Percentiles rank a stretch among this genome's conserved stretches.
Conservation (phyloP, 1,140 invertebrate genomes). For the Plectrocnemia conspersa region DNA sequence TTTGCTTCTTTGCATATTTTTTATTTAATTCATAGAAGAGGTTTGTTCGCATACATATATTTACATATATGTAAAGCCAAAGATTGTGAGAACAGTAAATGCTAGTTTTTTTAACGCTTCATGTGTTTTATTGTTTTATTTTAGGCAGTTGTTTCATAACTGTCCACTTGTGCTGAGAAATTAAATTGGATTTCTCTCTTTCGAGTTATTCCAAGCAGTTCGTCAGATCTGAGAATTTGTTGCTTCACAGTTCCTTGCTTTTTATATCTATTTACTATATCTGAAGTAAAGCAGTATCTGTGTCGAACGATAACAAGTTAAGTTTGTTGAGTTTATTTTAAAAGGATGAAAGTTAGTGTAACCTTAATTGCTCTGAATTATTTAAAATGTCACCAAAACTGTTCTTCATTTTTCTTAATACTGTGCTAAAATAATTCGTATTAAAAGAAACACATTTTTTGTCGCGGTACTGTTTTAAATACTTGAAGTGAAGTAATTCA, state of each 20-base stretch:
- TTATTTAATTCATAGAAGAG: too few species aligned
- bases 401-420: conserved; percentile 6
- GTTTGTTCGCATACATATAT: too few species aligned
- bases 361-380: conserved; percentile 37
- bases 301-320: conserved; percentile 17
- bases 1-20: too few species aligned
- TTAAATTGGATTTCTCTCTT: too few species aligned
- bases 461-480: conserved; percentile 9
- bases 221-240: conserved; percentile 5
- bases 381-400: conserved; percentile 23
- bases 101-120: too few species aligned
- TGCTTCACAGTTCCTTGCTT: conserved; percentile 7
- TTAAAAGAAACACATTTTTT: conserved; percentile 5
- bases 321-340: conserved; percentile 35
- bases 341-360: conserved; percentile 38
- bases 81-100: too few species aligned
- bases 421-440: conserved; percentile 1
- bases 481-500: conserved; percentile 4
- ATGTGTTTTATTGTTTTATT: too few species aligned
- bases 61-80: too few species aligned
- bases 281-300: conserved; percentile 8
- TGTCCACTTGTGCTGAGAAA: too few species aligned
- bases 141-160: too few species aligned
- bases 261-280: conserved; percentile 6
- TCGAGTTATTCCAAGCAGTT: too few species aligned